Conservation (phyloP, 2,113 vertebrate species). For the Isichthys henryi region DNA sequence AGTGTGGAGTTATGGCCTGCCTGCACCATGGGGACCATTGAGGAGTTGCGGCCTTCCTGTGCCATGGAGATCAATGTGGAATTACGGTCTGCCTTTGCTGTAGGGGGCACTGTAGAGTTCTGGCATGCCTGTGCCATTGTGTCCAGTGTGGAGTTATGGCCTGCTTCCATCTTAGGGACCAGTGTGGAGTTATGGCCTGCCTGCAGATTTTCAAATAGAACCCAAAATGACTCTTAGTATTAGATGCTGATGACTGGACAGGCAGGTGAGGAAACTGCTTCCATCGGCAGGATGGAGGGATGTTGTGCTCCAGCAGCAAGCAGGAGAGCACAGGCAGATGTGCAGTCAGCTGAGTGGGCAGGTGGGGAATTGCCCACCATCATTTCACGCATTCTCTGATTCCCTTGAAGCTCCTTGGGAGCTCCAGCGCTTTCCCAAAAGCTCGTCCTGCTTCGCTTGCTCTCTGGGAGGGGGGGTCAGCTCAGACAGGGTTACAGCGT, state of each 20-base stretch:
- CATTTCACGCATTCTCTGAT: background rate
- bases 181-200: too few species aligned
- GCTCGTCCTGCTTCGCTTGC: background rate
- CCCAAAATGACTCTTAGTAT: background rate
- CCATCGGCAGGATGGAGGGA: background rate
- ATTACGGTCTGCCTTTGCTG: too few species aligned
- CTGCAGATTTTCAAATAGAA: background rate
- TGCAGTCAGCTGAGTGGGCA: background rate
- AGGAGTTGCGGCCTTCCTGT: background rate
- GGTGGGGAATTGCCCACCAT: background rate
- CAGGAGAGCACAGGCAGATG: background rate
- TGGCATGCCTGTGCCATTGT: too few species aligned
- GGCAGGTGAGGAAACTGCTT: too few species aligned
- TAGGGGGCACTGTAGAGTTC: too few species aligned
- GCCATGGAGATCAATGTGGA: too few species aligned
- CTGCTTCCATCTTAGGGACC: too few species aligned
- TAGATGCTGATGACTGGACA: background rate
- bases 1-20: background rate
- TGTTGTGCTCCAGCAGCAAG: background rate
- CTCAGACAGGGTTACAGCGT: background rate
- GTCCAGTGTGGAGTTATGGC: too few species aligned
- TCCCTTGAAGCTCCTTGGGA: background rate
- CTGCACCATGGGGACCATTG: too few species aligned
- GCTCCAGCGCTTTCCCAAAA: background rate
- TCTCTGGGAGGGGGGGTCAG: too few species aligned